Percentiles rank a stretch among this genome's conserved stretches.
phyloP scores from a whole-genome alignment of 2,113 vertebrate genomes.

The Chinchilla lanigera region DNA sequence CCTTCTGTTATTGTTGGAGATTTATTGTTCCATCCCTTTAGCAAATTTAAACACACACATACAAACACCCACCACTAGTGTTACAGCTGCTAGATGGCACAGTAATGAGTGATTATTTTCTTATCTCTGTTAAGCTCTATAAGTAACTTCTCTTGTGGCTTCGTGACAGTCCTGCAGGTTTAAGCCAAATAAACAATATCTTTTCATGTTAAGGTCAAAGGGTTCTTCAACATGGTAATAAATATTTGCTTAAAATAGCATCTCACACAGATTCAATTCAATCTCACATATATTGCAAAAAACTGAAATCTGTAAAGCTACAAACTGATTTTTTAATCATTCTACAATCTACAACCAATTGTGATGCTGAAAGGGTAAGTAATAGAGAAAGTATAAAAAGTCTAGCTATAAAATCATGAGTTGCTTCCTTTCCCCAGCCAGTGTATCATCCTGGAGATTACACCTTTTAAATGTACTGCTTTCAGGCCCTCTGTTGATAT shows the following conservation, averaged over 20 bases:
- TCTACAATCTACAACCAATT: background rate
- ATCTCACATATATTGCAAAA: background rate
- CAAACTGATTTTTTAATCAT: background rate
- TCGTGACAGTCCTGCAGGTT: conserved; percentile 56
- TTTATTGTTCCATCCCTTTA: background rate
- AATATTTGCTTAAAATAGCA: conserved; percentile 58
- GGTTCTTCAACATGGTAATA: conserved; percentile 52
- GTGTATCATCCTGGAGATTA: background rate
- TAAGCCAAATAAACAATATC: conserved; percentile 64
- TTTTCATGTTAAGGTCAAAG: conserved; percentile 61
- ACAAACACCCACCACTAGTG: conserved; percentile 67
- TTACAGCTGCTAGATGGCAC: conserved; percentile 76
- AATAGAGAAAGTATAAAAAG: background rate
- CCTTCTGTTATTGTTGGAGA: conserved; percentile 76
- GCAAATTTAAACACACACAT: conserved; percentile 1
- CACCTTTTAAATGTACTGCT: background rate
- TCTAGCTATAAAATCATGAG: background rate
- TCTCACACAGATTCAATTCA: background rate
- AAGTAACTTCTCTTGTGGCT: conserved; percentile 67
- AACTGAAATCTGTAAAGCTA: background rate
- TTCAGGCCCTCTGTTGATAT: background rate
- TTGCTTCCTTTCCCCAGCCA: background rate
- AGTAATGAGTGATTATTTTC: conserved; percentile 57
- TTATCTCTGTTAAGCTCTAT: conserved; percentile 60
- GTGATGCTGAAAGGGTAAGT: background rate